Conservation (phyloP, 2,888 invertebrate species). For the Stenolophus ochropezus region DNA sequence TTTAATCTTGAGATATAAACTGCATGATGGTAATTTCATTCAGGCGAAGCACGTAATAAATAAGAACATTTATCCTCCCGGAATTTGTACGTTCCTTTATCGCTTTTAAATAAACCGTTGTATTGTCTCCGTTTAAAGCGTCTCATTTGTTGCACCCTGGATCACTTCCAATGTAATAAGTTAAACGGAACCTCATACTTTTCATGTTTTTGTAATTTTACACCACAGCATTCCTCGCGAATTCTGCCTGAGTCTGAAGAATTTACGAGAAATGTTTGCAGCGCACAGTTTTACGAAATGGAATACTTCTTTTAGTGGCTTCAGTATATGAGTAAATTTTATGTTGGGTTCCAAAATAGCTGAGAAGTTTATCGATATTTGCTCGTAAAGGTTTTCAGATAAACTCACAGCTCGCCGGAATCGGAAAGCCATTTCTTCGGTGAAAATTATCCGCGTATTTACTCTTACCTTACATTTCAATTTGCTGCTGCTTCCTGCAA, state of each 20-base stretch:
- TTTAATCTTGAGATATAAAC: background rate
- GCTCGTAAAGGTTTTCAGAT: background rate
- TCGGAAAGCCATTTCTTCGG: background rate
- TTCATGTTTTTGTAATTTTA: conserved; percentile 3
- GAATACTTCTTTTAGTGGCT: background rate
- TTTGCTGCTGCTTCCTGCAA: background rate
- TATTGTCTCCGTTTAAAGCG: background rate
- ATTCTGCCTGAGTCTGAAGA: background rate
- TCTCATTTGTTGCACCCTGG: conserved; percentile 27
- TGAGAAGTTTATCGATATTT: conserved; percentile 27
- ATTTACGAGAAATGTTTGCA: background rate
- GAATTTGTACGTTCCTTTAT: background rate
- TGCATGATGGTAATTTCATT: background rate
- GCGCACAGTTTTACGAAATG: background rate
- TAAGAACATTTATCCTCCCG: background rate
- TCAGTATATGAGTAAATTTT: conserved; percentile 3
- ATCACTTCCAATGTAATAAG: conserved; percentile 18
- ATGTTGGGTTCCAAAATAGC: conserved; percentile 7
- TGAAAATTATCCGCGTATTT: conserved; percentile 3
- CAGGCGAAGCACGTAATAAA: background rate
- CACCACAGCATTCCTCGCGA: background rate
- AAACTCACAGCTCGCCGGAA: background rate
- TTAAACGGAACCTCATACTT: conserved; percentile 2
- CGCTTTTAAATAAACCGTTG: conserved; percentile 20
- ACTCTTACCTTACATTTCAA: background rate